These are phyloP conservation scores for Eupelmus urozonus DNA, from an alignment of 2,888 invertebrate species.

Conservation along the genomic window DNA sequence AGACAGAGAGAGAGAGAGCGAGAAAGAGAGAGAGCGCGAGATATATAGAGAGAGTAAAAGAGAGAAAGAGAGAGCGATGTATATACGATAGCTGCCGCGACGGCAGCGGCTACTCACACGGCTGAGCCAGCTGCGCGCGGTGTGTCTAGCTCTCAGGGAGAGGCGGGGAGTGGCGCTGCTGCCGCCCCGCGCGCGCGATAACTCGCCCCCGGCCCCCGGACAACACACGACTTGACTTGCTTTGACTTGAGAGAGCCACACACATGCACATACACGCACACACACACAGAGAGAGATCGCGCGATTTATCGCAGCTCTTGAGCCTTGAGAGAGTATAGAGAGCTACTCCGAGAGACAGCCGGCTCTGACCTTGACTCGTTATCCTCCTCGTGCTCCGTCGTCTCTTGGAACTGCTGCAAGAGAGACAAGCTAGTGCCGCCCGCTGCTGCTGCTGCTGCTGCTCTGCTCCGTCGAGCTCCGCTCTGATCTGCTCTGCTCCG, in stretches of 20 bases:
- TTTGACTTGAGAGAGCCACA: too few species aligned
- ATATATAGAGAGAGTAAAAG: too few species aligned
- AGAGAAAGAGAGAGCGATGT: too few species aligned
- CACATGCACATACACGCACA: background rate
- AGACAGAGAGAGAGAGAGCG: too few species aligned
- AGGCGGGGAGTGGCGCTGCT: constrained; percentile 57
- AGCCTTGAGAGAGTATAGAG: too few species aligned
- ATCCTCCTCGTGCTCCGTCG: background rate
- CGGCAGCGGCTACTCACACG: too few species aligned
- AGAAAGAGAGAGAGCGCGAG: too few species aligned
- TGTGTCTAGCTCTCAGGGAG: too few species aligned
- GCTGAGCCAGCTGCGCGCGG: constrained; percentile 47
- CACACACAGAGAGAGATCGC: background rate
- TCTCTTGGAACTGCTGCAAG: background rate
- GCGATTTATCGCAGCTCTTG: background rate
- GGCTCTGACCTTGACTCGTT: background rate
- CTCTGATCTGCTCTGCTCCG: background rate
- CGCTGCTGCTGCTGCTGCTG: background rate
- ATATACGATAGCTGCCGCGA: too few species aligned
- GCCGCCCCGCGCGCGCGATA: constrained; percentile 7
- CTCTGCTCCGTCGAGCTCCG: background rate
- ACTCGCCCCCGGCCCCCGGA: background rate
- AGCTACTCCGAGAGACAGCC: too few species aligned
- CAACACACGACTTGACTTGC: too few species aligned
- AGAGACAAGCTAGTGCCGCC: too few species aligned